Evolutionary conservation across 30 jellyfish, hydroid and myxozoan species (phyloP).

Genomic region (Chironex yamaguchii): DNA sequence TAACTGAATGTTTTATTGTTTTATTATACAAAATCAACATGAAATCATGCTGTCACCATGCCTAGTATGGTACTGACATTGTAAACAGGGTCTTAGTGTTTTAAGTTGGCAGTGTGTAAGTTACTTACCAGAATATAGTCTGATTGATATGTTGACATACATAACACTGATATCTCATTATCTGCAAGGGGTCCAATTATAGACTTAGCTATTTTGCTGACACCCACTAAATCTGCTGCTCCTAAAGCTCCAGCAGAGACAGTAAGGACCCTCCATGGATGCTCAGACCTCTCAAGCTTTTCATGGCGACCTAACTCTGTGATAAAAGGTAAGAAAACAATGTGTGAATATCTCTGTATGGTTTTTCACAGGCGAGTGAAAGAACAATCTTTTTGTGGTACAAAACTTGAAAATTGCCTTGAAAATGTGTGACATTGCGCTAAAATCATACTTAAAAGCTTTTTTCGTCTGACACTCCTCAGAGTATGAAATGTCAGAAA

Average conservation of each 20-base stretch:
- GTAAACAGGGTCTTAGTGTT: neutral
- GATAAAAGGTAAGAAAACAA: neutral
- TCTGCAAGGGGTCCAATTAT: conserved; percentile 97
- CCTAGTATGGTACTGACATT: too few species aligned
- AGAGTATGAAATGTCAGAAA: too few species aligned
- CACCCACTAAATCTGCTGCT: conserved; percentile 89
- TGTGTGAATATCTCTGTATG: neutral
- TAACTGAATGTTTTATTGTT: too few species aligned
- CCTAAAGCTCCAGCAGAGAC: conserved; percentile 99
- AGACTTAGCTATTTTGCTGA: conserved; percentile 90
- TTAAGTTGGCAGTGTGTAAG: too few species aligned
- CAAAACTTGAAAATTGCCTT: neutral
- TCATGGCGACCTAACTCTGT: conserved; percentile 80
- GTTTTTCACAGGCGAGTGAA: too few species aligned
- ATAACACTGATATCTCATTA: conserved; percentile 86
- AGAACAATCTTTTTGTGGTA: conserved; percentile 5
- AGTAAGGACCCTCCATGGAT: conserved; percentile 93
- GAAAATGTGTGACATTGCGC: too few species aligned
- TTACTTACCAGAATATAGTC: conserved; percentile 90
- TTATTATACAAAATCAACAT: too few species aligned
- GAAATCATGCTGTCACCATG: too few species aligned
- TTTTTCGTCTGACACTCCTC: too few species aligned
- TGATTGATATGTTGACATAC: conserved; percentile 95
- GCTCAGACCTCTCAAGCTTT: conserved; percentile 62
- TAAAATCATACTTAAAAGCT: too few species aligned